Percentiles rank a stretch among this genome's conserved stretches.
phyloP scores from a whole-genome alignment of 64 coral and sea anemone species.

The Orbicella faveolata region DNA sequence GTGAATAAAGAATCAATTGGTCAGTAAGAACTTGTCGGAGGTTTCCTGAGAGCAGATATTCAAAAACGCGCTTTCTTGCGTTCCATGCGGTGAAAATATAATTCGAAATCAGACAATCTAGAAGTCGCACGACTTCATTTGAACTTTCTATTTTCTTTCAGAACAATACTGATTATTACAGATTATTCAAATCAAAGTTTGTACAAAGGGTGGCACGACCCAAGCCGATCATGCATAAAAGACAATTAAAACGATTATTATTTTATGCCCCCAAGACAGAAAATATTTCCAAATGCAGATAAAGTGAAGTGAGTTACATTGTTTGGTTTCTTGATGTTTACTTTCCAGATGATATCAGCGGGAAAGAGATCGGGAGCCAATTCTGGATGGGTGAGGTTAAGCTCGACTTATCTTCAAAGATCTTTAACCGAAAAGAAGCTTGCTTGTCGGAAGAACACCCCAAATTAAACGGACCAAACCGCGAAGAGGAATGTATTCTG shows the following conservation, averaged over 20 bases:
- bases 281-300: no score
- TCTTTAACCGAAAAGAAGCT: no score
- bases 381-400: no score
- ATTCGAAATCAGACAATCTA: background rate
- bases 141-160: background rate
- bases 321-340: no score
- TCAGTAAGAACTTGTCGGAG: background rate
- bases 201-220: background rate
- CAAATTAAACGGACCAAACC: background rate
- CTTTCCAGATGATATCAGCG: no score
- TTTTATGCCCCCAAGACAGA: background rate
- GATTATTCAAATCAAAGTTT: conserved; percentile 4
- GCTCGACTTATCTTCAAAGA: no score
- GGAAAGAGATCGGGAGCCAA: no score
- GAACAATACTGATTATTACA: background rate
- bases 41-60: conserved; percentile 23
- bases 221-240: background rate
- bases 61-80: background rate
- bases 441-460: no score
- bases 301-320: no score
- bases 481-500: background rate
- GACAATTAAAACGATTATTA: background rate
- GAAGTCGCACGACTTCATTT: background rate
- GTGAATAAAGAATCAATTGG: background rate
- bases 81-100: background rate